These are phyloP conservation scores for Zaprionus davidi DNA, from an alignment of 1,140 invertebrate species.

Conservation along the genomic window DNA sequence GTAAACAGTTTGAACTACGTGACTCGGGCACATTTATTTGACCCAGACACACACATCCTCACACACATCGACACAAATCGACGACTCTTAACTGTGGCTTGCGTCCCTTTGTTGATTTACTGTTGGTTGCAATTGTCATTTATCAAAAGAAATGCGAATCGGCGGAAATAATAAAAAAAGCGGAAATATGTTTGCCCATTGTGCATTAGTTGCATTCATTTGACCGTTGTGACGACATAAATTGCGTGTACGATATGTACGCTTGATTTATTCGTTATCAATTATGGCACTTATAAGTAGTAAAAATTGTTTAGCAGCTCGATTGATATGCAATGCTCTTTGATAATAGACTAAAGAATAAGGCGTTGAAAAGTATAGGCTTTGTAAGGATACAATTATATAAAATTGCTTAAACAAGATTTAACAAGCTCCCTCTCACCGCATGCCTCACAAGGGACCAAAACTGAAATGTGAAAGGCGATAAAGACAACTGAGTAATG, in stretches of 20 bases:
- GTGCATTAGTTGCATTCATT: constrained; percentile 23
- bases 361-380: too few species aligned
- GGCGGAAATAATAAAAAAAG: not conserved
- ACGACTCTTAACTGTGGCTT: not conserved
- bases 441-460: not conserved
- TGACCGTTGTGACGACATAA: not conserved
- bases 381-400: too few species aligned
- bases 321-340: too few species aligned
- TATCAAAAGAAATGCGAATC: constrained; percentile 34
- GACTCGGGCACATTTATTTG: constrained; percentile 30
- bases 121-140: constrained; percentile 52
- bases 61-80: constrained; percentile 7
- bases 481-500: not conserved
- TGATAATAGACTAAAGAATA: too few species aligned
- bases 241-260: constrained; percentile 43
- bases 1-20: constrained; percentile 46
- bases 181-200: constrained; percentile 43
- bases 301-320: not conserved
- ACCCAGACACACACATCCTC: constrained; percentile 13
- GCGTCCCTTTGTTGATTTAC: constrained; percentile 45
- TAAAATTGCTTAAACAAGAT: not conserved
- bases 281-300: not conserved
- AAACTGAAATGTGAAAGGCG: not conserved
- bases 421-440: not conserved
- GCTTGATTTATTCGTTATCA: not conserved